A percentile compares a stretch with the other conserved stretches of the same genome.
phyloP scores from a whole-genome alignment of 2,113 vertebrate genomes.

The Stegostoma tigrinum region DNA sequence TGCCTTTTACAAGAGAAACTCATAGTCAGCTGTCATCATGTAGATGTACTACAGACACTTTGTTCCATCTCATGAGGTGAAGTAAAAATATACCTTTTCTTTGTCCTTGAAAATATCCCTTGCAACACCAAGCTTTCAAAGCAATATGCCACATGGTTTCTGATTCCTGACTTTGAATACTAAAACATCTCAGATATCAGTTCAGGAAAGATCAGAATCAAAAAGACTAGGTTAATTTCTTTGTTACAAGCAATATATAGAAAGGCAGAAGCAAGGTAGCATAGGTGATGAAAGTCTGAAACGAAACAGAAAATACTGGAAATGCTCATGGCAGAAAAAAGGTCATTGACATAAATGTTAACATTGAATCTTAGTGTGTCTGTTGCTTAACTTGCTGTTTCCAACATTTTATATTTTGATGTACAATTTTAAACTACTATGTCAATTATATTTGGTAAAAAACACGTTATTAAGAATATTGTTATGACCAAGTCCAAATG shows the following conservation, averaged over 20 bases:
- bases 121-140: background rate
- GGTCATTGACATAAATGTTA: background rate
- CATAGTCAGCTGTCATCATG: constrained; percentile 22
- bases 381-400: background rate
- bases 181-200: background rate
- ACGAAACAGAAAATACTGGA: background rate
- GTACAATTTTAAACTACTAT: background rate
- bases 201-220: background rate
- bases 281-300: background rate
- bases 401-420: background rate
- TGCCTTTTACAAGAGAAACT: constrained; percentile 20
- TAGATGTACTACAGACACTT: background rate
- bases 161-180: background rate
- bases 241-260: background rate
- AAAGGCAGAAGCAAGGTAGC: background rate
- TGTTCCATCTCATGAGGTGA: background rate
- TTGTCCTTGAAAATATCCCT: constrained; percentile 22
- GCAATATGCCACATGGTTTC: background rate
- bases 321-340: background rate
- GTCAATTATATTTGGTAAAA: background rate
- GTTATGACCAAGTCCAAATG: too few species aligned
- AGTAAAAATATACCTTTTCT: background rate
- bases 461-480: background rate
- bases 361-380: background rate
- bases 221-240: background rate